Evolutionary conservation across 2,888 invertebrate species (phyloP).

Genomic region (Cheilosia impressa): DNA sequence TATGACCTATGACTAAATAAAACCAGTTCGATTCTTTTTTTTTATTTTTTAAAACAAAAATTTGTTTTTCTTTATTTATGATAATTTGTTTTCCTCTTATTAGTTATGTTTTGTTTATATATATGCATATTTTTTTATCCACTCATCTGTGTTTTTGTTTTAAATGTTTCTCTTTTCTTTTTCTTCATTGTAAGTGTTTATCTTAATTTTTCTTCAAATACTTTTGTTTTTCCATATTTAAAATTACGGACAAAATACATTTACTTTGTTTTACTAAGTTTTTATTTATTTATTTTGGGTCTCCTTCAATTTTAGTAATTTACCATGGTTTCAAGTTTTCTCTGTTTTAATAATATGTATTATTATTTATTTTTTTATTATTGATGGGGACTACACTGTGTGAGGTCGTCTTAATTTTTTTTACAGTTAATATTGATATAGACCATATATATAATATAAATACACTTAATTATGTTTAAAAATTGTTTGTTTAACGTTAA

Average conservation of each 20-base stretch:
- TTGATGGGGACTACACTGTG: conserved; percentile 60
- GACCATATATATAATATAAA: conserved; percentile 71
- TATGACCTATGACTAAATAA: conserved; percentile 71
- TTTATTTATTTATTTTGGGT: conserved; percentile 45
- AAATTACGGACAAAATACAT: conserved; percentile 82
- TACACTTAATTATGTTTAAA: conserved; percentile 70
- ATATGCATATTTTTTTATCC: conserved; percentile 67
- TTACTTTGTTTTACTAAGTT: conserved; percentile 66
- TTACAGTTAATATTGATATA: conserved; percentile 80
- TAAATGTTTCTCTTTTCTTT: conserved; percentile 37
- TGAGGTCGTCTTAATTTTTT: conserved; percentile 66
- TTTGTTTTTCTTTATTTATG: conserved; percentile 73
- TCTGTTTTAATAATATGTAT: conserved; percentile 44
- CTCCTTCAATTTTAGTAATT: conserved; percentile 67
- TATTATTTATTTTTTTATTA: conserved; percentile 45
- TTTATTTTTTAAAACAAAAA: conserved; percentile 76
- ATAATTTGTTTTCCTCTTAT: conserved; percentile 63
- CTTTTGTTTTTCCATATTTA: conserved; percentile 76
- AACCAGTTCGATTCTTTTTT: conserved; percentile 76
- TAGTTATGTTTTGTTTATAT: conserved; percentile 65
- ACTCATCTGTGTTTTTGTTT: conserved; percentile 72
- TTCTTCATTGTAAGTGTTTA: conserved; percentile 64
- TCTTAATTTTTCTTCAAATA: conserved; percentile 64
- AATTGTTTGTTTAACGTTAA: conserved; percentile 66
- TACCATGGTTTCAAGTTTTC: conserved; percentile 59